These are phyloP conservation scores for Charadrius vociferus DNA, from an alignment of 2,113 vertebrate genomes.

Conservation along the genomic window DNA sequence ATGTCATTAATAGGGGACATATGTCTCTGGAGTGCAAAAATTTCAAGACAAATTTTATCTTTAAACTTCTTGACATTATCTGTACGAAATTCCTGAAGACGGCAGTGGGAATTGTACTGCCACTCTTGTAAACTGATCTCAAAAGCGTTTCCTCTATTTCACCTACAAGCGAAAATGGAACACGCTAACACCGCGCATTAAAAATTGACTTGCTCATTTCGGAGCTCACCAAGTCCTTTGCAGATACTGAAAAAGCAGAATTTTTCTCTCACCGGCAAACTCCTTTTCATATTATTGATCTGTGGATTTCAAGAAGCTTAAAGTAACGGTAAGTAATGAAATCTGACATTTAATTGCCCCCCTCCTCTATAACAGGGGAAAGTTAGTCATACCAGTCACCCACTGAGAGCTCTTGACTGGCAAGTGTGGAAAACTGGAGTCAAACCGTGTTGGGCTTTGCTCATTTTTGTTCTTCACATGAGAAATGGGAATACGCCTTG, in stretches of 20 bases:
- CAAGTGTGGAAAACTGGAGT: neutral
- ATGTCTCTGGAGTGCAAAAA: neutral
- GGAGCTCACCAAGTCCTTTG: neutral
- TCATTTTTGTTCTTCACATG: neutral
- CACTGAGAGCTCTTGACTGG: neutral
- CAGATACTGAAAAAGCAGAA: neutral
- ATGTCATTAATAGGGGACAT: neutral
- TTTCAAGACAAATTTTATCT: neutral
- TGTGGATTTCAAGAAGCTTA: neutral
- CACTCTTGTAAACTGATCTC: neutral
- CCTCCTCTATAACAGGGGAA: neutral
- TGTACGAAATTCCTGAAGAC: neutral
- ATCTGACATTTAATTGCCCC: neutral
- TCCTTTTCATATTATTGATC: neutral
- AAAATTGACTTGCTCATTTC: neutral
- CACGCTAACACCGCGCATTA: neutral
- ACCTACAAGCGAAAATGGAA: neutral
- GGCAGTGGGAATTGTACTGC: neutral
- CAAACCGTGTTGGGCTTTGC: neutral
- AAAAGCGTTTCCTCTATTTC: neutral
- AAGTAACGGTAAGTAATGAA: neutral
- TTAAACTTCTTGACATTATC: neutral
- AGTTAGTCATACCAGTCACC: neutral
- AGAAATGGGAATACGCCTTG: neutral
- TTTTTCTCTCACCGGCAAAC: neutral